These are phyloP conservation scores for Sympetrum striolatum DNA, from an alignment of 2,888 invertebrate genomes.

Conservation along the genomic window DNA sequence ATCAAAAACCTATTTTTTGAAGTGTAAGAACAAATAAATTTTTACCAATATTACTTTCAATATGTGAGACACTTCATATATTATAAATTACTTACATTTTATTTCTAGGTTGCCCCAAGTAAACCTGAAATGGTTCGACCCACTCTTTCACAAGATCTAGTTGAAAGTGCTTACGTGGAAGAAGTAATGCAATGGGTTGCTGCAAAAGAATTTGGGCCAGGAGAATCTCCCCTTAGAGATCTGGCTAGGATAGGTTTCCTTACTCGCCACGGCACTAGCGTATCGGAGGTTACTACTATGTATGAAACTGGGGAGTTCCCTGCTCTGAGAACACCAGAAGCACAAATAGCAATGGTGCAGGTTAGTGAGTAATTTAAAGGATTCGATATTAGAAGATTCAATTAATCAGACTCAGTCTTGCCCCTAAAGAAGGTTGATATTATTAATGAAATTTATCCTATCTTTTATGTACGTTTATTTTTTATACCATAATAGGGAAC, in stretches of 20 bases:
- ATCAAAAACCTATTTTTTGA: neutral
- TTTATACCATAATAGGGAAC: too few species aligned
- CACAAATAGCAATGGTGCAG: conserved; percentile 84
- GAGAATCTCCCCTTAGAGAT: conserved; percentile 79
- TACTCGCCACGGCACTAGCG: conserved; percentile 76
- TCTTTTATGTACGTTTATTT: too few species aligned
- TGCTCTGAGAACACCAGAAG: conserved; percentile 78
- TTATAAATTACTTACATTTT: neutral
- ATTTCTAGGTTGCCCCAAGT: conserved; percentile 8
- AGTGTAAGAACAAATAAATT: too few species aligned
- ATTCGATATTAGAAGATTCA: too few species aligned
- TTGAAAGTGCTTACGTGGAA: conserved; percentile 65
- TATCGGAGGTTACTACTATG: conserved; percentile 77
- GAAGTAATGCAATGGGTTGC: conserved; percentile 76
- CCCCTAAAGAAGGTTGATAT: too few species aligned
- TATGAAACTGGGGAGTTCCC: conserved; percentile 83
- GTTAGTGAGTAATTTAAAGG: conserved; percentile 48
- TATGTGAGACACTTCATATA: too few species aligned
- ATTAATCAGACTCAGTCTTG: too few species aligned
- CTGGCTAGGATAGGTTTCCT: conserved; percentile 83
- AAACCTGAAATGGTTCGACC: conserved; percentile 43
- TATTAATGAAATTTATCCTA: too few species aligned
- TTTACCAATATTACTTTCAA: too few species aligned
- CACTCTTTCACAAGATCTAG: conserved; percentile 47
- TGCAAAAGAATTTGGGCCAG: conserved; percentile 80